Percentiles rank a stretch among this genome's conserved stretches.
Conservation (phyloP, 2,113 vertebrate genomes). For the Geococcyx californianus region DNA sequence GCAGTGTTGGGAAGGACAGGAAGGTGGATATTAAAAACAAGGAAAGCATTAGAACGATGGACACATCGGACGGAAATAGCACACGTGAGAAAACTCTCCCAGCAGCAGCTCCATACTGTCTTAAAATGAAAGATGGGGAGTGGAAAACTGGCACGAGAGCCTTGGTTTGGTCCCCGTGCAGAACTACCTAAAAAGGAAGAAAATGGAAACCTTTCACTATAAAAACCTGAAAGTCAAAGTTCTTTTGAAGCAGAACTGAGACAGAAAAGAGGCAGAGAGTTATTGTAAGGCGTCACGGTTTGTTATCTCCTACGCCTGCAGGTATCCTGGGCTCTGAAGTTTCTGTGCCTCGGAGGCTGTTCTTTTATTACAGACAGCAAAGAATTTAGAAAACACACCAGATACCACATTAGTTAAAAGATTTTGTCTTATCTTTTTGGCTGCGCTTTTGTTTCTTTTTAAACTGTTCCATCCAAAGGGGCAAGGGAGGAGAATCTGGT, state of each 20-base stretch:
- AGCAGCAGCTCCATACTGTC: not conserved
- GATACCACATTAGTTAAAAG: not conserved
- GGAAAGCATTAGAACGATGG: slow-evolving; percentile 5
- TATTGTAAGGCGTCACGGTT: not conserved
- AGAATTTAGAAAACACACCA: slow-evolving; percentile 31
- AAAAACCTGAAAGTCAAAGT: not conserved
- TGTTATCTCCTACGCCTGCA: not conserved
- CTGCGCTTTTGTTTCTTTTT: not conserved
- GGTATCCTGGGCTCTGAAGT: not conserved
- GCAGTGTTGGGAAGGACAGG: slow-evolving; percentile 4
- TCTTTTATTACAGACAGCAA: not conserved
- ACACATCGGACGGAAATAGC: slow-evolving; percentile 14
- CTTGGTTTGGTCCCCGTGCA: not conserved
- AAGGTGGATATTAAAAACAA: slow-evolving; percentile 31
- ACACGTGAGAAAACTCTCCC: not conserved
- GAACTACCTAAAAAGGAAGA: not conserved
- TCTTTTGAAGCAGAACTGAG: not conserved
- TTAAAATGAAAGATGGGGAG: not conserved
- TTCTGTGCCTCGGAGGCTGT: not conserved
- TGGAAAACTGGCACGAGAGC: accelerated
- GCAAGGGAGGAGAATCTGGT: not conserved
- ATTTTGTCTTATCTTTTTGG: slow-evolving; percentile 25
- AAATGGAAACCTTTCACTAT: accelerated
- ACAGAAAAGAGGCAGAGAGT: not conserved
- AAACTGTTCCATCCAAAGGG: not conserved